Percentiles rank a stretch among this genome's conserved stretches.
Evolutionary conservation across 2,888 invertebrate species (phyloP).

Genomic region (Zygothrica quintamaculata): DNA sequence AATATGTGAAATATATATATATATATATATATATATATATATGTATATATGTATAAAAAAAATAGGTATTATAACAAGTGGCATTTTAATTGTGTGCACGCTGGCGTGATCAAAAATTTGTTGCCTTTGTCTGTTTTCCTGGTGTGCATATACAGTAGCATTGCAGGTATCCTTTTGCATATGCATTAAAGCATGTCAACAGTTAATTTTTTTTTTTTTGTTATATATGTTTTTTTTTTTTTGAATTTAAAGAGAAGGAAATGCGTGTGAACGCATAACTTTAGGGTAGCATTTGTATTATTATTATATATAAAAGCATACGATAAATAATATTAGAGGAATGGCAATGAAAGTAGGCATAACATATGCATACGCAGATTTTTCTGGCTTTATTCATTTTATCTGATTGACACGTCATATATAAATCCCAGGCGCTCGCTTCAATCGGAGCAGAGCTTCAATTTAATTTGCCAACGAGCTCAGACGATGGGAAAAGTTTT

Average conservation of each 20-base stretch:
- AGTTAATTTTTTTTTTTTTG: too few species aligned
- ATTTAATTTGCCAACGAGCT: constrained; percentile 67
- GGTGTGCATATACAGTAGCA: constrained; percentile 25
- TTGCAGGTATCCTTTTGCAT: constrained; percentile 18
- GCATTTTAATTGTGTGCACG: constrained; percentile 75
- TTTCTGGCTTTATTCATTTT: constrained; percentile 51
- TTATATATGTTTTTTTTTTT: too few species aligned
- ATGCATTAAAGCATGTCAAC: too few species aligned
- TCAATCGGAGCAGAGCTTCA: constrained; percentile 40
- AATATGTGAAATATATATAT: constrained; percentile 3
- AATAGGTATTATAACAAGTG: constrained; percentile 77
- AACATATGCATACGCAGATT: constrained; percentile 46
- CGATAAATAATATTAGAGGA: neutral
- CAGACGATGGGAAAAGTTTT: constrained; percentile 57
- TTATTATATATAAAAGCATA: constrained; percentile 16
- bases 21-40: constrained; percentile 1
- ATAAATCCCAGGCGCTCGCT: constrained; percentile 37
- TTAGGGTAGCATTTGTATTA: constrained; percentile 33
- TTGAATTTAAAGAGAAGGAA: neutral
- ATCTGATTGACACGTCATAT: constrained; percentile 68
- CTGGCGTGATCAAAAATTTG: constrained; percentile 45
- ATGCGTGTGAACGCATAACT: constrained; percentile 68
- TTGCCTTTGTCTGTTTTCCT: constrained; percentile 44
- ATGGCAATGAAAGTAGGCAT: constrained; percentile 6
- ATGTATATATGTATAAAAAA: constrained; percentile 28